phyloP scores from a whole-genome alignment of 92 coral and sea anemone species.

The Chrysogorgia sp. region DNA sequence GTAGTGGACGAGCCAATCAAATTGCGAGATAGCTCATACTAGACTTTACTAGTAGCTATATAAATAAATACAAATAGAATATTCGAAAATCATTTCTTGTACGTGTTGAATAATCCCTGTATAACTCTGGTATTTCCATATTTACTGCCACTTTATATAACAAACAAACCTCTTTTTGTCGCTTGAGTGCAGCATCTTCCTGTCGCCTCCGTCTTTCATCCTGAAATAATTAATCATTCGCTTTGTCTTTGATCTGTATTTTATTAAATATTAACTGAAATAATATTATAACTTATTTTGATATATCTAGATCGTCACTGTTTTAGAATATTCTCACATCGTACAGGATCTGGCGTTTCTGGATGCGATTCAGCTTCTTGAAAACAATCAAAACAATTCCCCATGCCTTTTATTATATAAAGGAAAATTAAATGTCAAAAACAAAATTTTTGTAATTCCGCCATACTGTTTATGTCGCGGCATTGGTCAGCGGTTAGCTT shows the following conservation, averaged over 20 bases:
- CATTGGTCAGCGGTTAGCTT: background rate
- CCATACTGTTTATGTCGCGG: background rate
- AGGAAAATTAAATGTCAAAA: background rate
- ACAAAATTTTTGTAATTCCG: background rate
- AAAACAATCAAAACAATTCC: conserved; percentile 33
- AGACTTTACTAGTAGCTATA: no score
- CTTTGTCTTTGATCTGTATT: background rate
- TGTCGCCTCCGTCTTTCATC: conserved; percentile 40
- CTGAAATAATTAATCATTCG: background rate
- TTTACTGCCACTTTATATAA: background rate
- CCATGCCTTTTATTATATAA: conserved; percentile 13
- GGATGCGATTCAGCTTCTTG: background rate
- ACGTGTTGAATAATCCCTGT: no score
- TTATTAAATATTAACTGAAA: background rate
- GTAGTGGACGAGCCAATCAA: no score
- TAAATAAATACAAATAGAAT: no score
- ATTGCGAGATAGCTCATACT: no score
- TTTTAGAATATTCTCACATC: conserved; percentile 37
- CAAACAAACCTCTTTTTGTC: conserved; percentile 45
- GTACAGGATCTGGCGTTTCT: conserved; percentile 54
- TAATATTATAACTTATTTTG: background rate
- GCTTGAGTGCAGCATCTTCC: conserved; percentile 43
- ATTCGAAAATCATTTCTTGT: no score
- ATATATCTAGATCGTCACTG: background rate
- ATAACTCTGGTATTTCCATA: no score